Evolutionary conservation across 2,113 vertebrate genomes (phyloP).

Genomic region (Heterotis niloticus): DNA sequence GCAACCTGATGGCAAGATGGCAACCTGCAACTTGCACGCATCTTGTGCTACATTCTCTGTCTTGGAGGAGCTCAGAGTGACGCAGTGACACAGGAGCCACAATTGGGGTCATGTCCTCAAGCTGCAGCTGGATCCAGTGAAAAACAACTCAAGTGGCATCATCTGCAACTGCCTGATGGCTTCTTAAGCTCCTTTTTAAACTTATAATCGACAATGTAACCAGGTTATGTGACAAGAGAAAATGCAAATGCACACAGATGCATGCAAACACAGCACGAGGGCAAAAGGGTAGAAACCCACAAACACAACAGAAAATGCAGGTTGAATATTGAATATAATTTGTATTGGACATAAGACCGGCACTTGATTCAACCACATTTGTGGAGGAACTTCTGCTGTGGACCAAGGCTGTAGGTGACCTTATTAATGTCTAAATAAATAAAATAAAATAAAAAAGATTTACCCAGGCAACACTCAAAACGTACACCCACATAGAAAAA

Average conservation of each 20-base stretch:
- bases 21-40: not conserved
- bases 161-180: too few species aligned
- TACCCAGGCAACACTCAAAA: not conserved
- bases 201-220: too few species aligned
- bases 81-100: not conserved
- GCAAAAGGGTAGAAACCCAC: too few species aligned
- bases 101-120: too few species aligned
- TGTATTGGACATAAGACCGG: not conserved
- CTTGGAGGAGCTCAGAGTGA: not conserved
- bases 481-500: not conserved
- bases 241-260: too few species aligned
- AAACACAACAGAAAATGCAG: too few species aligned
- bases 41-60: not conserved
- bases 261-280: too few species aligned
- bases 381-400: not conserved
- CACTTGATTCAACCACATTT: not conserved
- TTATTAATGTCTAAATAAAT: slow-evolving; percentile 10
- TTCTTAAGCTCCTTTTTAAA: too few species aligned
- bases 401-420: not conserved
- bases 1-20: not conserved
- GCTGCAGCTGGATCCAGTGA: slow-evolving; percentile 7
- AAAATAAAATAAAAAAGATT: too few species aligned
- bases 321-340: not conserved
- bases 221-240: too few species aligned
- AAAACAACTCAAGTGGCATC: not conserved